A percentile compares a stretch with the other conserved stretches of the same genome.
Evolutionary conservation across 2,888 invertebrate genomes (phyloP).

Genomic region (Griposia aprilina): DNA sequence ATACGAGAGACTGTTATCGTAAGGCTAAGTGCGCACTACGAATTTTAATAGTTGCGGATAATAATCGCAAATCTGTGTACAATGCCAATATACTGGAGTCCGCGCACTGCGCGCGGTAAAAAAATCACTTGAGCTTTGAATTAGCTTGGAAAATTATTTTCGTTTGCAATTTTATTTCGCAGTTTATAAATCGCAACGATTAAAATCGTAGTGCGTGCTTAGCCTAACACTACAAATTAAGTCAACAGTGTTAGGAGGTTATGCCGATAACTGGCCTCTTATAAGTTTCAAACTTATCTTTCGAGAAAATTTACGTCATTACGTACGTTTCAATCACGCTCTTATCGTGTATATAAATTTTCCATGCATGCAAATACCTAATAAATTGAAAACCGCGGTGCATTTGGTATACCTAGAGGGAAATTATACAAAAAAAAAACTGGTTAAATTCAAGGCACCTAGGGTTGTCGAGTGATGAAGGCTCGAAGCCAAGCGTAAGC

Average conservation of each 20-base stretch:
- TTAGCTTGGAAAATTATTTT: too few species aligned
- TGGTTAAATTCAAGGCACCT: slow-evolving; percentile 59
- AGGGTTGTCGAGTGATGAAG: slow-evolving; percentile 50
- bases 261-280: slow-evolving; percentile 57
- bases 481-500: slow-evolving; percentile 65
- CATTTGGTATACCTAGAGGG: slow-evolving; percentile 30
- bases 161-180: too few species aligned
- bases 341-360: slow-evolving; percentile 60
- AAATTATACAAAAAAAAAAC: slow-evolving; percentile 29
- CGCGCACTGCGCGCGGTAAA: too few species aligned
- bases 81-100: too few species aligned
- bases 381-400: slow-evolving; percentile 38
- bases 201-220: too few species aligned
- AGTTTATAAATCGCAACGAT: too few species aligned
- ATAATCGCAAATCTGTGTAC: too few species aligned
- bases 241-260: slow-evolving; percentile 65
- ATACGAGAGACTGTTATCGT: slow-evolving; percentile 37
- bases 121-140: too few species aligned
- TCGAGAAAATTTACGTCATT: slow-evolving; percentile 62
- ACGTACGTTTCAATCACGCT: slow-evolving; percentile 48
- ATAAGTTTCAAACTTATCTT: slow-evolving; percentile 52
- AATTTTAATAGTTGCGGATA: too few species aligned
- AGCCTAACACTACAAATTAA: slow-evolving; percentile 49
- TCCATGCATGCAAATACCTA: slow-evolving; percentile 46
- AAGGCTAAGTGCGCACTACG: too few species aligned